Percentiles rank a stretch among this genome's conserved stretches.
Evolutionary conservation across 1,140 invertebrate genomes (phyloP).

Genomic region (Orchestia grillus): DNA sequence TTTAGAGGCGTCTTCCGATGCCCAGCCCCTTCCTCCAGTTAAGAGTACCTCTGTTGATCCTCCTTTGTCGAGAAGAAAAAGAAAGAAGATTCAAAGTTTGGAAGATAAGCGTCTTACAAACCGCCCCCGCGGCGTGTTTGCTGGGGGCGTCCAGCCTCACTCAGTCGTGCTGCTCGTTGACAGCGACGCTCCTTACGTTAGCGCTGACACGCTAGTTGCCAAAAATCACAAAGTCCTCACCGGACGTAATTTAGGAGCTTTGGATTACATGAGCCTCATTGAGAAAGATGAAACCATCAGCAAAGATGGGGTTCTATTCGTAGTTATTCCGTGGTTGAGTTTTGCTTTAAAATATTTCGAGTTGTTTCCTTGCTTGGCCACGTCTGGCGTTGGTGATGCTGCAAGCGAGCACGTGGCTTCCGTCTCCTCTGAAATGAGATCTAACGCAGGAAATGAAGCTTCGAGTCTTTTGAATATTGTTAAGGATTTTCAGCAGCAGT

Average conservation of each 20-base stretch:
- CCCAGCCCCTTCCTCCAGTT: not conserved
- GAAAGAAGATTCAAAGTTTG: not conserved
- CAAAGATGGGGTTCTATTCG: not conserved
- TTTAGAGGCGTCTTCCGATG: not conserved
- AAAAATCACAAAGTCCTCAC: not conserved
- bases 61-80: not conserved
- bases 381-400: not conserved
- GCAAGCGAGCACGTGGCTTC: too few relatives aligned
- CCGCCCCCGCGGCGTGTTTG: not conserved
- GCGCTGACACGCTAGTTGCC: not conserved
- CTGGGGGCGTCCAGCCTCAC: constrained; percentile 34
- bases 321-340: constrained; percentile 18
- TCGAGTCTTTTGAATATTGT: not conserved
- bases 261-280: constrained; percentile 3
- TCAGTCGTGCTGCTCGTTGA: not conserved
- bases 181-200: not conserved
- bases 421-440: not conserved
- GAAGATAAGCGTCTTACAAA: not conserved
- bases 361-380: not conserved
- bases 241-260: not conserved
- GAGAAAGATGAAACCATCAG: not conserved
- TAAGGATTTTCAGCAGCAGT: constrained; percentile 7
- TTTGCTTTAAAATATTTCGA: constrained; percentile 35
- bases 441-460: not conserved
- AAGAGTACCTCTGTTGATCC: not conserved